A percentile compares a stretch with the other conserved stretches of the same genome.
These are phyloP conservation scores for Hycleus cichorii DNA, from an alignment of 1,140 invertebrate genomes.

Conservation along the genomic window DNA sequence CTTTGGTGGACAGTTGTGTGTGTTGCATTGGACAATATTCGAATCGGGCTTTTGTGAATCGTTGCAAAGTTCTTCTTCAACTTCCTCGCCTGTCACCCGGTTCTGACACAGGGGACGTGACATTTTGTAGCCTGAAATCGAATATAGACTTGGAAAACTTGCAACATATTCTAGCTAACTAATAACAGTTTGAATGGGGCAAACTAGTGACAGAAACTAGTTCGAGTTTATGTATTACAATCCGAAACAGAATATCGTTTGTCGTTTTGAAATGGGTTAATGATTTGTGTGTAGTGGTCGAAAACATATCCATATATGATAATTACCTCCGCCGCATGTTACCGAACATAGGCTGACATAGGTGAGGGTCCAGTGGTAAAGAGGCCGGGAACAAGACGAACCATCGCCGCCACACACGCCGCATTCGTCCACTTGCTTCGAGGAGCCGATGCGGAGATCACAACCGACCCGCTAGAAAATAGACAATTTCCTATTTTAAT, in stretches of 20 bases:
- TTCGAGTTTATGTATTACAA: no score
- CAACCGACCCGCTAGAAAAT: slow-evolving; percentile 77
- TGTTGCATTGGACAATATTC: slow-evolving; percentile 72
- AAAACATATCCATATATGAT: slow-evolving; percentile 1
- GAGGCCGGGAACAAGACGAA: slow-evolving; percentile 63
- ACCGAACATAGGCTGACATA: slow-evolving; percentile 76
- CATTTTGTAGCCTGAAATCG: slow-evolving; percentile 70
- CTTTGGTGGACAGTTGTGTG: slow-evolving; percentile 78
- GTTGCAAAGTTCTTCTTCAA: slow-evolving; percentile 73
- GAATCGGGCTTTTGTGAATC: slow-evolving; percentile 64
- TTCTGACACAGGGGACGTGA: slow-evolving; percentile 69
- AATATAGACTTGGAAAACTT: slow-evolving; percentile 1
- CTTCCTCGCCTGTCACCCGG: slow-evolving; percentile 61
- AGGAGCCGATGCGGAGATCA: slow-evolving; percentile 78
- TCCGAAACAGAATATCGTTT: no score
- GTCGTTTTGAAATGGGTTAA: no score
- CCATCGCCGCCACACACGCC: slow-evolving; percentile 88
- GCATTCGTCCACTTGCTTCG: slow-evolving; percentile 76
- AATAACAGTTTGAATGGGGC: no score
- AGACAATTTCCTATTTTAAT: slow-evolving; percentile 13
- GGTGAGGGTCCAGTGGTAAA: slow-evolving; percentile 78
- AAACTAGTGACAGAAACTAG: no score
- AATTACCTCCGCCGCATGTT: slow-evolving; percentile 86
- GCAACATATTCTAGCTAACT: background rate
- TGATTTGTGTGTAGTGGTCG: background rate